phyloP scores from a whole-genome alignment of 1,140 invertebrate species.

The Heliconius melpomene region DNA sequence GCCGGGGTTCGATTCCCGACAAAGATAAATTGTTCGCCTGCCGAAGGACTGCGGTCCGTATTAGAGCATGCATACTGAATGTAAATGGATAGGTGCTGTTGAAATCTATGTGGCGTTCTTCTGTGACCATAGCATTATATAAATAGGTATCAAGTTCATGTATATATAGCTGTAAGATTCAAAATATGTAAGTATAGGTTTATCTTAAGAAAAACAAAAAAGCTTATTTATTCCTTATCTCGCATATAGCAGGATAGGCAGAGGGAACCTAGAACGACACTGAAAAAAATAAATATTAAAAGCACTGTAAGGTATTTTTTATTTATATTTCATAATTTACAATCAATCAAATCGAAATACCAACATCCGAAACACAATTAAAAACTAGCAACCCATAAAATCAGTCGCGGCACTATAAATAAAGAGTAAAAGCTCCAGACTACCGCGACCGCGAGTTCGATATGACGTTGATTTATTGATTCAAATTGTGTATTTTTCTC shows the following conservation, averaged over 20 bases:
- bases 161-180: too few relatives aligned
- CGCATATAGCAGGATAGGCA: too few relatives aligned
- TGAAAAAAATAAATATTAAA: too few relatives aligned
- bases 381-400: constrained; percentile 21
- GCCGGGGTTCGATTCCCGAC: constrained; percentile 64
- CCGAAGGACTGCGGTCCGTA: constrained; percentile 67
- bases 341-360: neutral
- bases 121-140: neutral
- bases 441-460: constrained; percentile 51
- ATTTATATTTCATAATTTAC: too few relatives aligned
- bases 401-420: constrained; percentile 57
- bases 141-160: neutral
- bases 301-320: too few relatives aligned
- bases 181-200: too few relatives aligned
- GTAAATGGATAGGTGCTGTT: constrained; percentile 58
- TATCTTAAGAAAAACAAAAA: too few relatives aligned
- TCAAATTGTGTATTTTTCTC: constrained; percentile 80
- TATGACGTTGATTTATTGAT: constrained; percentile 72
- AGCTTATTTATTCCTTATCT: too few relatives aligned
- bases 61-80: constrained; percentile 71
- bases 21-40: constrained; percentile 68
- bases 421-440: constrained; percentile 61
- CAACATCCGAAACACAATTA: constrained; percentile 13
- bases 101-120: constrained; percentile 36
- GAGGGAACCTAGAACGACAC: too few relatives aligned